Evolutionary conservation across 2,113 vertebrate species (phyloP).

Genomic region (Sphyrna mokarran): DNA sequence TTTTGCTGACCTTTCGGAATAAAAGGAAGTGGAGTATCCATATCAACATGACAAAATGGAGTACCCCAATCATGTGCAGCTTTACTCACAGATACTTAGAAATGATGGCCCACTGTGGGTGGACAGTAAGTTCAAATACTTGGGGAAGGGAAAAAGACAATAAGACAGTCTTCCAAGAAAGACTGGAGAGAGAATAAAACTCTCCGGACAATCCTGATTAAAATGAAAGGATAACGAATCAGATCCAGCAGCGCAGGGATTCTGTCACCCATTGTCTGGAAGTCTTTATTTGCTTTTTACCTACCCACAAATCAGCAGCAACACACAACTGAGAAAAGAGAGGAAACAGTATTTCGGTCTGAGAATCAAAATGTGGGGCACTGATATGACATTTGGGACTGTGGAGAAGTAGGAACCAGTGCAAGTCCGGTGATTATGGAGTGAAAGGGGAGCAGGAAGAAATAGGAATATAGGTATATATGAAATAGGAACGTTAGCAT

Average conservation of each 20-base stretch:
- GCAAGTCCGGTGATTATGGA: too few species aligned
- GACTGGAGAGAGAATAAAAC: too few species aligned
- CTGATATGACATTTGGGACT: too few species aligned
- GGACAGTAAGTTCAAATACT: neutral
- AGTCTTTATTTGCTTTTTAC: neutral
- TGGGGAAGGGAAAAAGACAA: neutral
- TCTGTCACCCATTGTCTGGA: neutral
- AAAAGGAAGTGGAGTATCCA: neutral
- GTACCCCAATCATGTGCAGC: neutral
- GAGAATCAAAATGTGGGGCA: too few species aligned
- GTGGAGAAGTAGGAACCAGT: too few species aligned
- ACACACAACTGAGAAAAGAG: neutral
- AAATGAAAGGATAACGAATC: neutral
- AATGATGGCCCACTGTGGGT: neutral
- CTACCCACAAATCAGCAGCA: neutral
- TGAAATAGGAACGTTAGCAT: too few species aligned
- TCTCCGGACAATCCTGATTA: neutral
- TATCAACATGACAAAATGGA: neutral
- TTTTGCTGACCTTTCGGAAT: neutral
- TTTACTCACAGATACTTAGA: neutral
- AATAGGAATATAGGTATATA: too few species aligned
- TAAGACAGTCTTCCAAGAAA: neutral
- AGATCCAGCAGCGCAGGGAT: neutral
- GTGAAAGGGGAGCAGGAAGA: too few species aligned
- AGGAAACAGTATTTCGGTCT: neutral